Conservation (phyloP, 2,113 vertebrate species). For the Caloenas nicobarica region DNA sequence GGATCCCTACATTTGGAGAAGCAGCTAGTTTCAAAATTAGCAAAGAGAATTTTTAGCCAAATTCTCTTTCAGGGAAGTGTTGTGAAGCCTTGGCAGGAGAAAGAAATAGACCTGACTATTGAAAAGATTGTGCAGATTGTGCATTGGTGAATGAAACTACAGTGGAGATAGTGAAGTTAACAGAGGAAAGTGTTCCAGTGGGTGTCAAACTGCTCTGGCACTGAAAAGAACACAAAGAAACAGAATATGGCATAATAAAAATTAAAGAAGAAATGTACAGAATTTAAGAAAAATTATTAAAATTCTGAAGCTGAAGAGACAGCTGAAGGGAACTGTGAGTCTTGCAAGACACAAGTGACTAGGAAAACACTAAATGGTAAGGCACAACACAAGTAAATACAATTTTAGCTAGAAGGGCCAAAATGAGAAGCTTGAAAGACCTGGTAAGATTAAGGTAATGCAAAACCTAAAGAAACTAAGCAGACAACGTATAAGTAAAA, state of each 20-base stretch:
- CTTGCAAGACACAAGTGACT: neutral
- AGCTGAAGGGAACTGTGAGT: neutral
- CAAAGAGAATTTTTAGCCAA: neutral
- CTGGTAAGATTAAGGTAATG: neutral
- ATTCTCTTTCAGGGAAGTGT: neutral
- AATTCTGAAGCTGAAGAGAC: neutral
- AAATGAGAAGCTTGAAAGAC: neutral
- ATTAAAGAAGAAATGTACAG: neutral
- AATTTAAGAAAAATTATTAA: neutral
- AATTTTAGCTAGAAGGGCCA: neutral
- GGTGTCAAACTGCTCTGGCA: neutral
- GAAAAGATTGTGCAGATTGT: neutral
- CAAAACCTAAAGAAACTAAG: neutral
- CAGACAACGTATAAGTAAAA: neutral
- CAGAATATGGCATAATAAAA: neutral
- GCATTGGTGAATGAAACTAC: neutral
- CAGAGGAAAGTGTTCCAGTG: neutral
- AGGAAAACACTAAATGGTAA: neutral
- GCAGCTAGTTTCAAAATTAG: neutral
- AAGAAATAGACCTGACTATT: neutral
- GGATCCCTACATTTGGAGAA: rapidly evolving
- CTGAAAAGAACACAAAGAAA: neutral
- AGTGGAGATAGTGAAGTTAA: neutral
- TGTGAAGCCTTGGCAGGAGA: neutral
- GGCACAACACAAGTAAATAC: neutral